Evolutionary conservation across 1,140 invertebrate species (phyloP), one percentile per base, ranked within the genome.

Genomic region (Pissodes strobi): DNA sequence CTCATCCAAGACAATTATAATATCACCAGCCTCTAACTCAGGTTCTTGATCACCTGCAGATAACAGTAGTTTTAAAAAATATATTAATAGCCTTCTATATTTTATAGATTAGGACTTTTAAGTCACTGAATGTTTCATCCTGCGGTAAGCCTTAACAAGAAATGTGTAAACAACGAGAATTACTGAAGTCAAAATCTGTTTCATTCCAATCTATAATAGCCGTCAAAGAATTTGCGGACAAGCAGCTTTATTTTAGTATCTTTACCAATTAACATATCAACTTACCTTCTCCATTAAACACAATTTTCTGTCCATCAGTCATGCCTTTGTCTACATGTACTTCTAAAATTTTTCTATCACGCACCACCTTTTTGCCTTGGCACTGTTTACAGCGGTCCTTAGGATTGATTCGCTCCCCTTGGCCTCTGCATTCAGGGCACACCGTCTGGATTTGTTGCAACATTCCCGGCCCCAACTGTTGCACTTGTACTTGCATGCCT

Each of bases 251-350:
- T n/a, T n/a, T n/a, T n/a, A n/a, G n/a, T n/a, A n/a, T n/a, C n/a
- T n/a, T n/a, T n/a, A n/a, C n/a, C n/a, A n/a, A n/a, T n/a, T n/a
- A n/a, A n/a, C n/a, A n/a, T n/a, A n/a, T 13, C 39, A 45, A 43
- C 12, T 2, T 48, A 56, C 61, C 98, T 81, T 99, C 97, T 5
- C 95, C 95, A 60, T 83, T 84, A 72, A 99, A 99, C 2, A 90
- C 84, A 58, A 99, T 97, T 80, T 94, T 98, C 75, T 99, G 95
- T 0, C 93, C 95, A 80, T 99, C 95, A 41, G 86, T 84, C 97
- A 99, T 99, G 67, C 95, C 96, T 79, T 97, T 97, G 73, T 99
- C 96, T 48, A 99, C 91, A 76, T 98, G 93, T 18, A 99, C 97
- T 81, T 99, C 97, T 0, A 99, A 81, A 62, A 98, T 93, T 81